These are phyloP conservation scores for Nematopogon swammerdamellus DNA, from an alignment of 2,888 invertebrate genomes.

Conservation along the genomic window DNA sequence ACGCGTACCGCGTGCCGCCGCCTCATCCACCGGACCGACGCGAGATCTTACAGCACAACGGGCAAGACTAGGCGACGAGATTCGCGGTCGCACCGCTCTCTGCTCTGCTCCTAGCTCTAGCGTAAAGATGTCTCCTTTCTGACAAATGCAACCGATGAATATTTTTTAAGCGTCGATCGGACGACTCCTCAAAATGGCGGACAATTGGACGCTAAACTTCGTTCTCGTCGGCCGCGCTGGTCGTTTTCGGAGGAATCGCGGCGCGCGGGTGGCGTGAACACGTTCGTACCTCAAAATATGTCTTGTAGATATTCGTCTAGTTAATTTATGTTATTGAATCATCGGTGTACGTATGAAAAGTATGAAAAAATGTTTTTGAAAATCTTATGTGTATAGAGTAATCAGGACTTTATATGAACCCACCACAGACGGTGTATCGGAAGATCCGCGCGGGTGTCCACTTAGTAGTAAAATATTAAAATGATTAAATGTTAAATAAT, in stretches of 20 bases:
- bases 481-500: conserved; percentile 50
- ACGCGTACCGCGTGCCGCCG: conserved; percentile 43
- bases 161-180: not conserved
- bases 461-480: conserved; percentile 44
- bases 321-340: not conserved
- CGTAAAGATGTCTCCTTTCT: too few species aligned
- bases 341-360: not conserved
- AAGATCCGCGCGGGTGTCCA: conserved; percentile 22
- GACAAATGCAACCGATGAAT: not conserved
- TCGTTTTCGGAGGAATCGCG: too few species aligned
- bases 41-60: conserved; percentile 72
- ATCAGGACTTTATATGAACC: not conserved
- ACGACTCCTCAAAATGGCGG: not conserved
- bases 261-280: too few species aligned
- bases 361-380: not conserved
- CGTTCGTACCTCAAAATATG: not conserved
- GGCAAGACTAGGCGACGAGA: conserved; percentile 63
- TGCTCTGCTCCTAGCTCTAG: too few species aligned
- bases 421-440: not conserved
- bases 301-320: not conserved
- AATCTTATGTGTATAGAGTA: not conserved
- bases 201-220: not conserved
- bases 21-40: conserved; percentile 57
- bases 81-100: not conserved
- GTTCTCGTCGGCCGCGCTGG: not conserved